Evolutionary conservation across 2,113 vertebrate species (phyloP).

Genomic region (Gasterosteus nipponicus): DNA sequence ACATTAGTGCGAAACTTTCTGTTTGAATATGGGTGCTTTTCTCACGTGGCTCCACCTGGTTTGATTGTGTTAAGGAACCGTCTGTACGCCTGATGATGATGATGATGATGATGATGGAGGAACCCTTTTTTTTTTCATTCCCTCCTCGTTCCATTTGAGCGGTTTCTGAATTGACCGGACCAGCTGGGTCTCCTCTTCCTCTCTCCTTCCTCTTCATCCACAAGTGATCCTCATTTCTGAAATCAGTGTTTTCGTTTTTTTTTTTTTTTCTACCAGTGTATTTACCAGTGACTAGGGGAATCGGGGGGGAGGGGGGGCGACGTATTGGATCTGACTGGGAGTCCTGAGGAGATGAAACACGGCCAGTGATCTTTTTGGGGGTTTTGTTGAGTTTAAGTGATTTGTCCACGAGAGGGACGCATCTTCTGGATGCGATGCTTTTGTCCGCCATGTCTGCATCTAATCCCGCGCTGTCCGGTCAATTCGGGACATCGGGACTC

Average conservation of each 20-base stretch:
- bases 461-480: constrained; percentile 57
- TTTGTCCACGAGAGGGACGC: constrained; percentile 36
- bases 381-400: constrained; percentile 37
- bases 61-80: constrained; percentile 7
- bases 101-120: not conserved
- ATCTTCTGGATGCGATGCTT: constrained; percentile 30
- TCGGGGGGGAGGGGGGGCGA: constrained; percentile 20
- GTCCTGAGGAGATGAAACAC: constrained; percentile 34
- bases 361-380: constrained; percentile 11
- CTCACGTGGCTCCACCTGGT: constrained; percentile 16
- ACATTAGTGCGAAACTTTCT: constrained; percentile 70
- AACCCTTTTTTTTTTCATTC: constrained; percentile 4
- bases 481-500: constrained; percentile 60
- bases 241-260: constrained; percentile 70
- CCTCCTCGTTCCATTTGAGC: constrained; percentile 12
- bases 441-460: constrained; percentile 42
- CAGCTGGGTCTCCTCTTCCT: constrained; percentile 36
- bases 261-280: constrained; percentile 54
- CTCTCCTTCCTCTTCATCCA: constrained; percentile 69
- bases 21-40: constrained; percentile 39
- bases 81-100: not conserved
- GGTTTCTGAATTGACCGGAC: constrained; percentile 23
- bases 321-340: constrained; percentile 45
- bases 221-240: constrained; percentile 62
- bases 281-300: constrained; percentile 56